A percentile compares a stretch with the other conserved stretches of the same genome.
These are phyloP conservation scores for Oreochromis spilurus DNA, from an alignment of 2,113 vertebrate species.

Conservation along the genomic window DNA sequence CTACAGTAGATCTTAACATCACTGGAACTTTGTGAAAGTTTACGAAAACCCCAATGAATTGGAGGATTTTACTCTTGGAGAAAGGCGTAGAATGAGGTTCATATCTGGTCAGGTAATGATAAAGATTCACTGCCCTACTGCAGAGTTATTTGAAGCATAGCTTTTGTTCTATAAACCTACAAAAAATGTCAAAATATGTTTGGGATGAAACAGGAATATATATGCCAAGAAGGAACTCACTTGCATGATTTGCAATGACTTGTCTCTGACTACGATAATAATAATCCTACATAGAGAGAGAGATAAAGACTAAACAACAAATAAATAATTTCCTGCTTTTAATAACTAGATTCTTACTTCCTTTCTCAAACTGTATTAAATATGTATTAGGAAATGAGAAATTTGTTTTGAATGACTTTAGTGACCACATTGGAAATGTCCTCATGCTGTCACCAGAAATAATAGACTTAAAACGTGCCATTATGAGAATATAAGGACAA, in stretches of 20 bases:
- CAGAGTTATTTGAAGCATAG: background rate
- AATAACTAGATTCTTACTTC: background rate
- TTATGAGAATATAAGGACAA: background rate
- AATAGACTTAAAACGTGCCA: background rate
- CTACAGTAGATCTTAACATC: background rate
- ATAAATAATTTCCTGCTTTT: background rate
- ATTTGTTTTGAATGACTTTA: background rate
- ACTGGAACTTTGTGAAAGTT: background rate
- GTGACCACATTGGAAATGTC: background rate
- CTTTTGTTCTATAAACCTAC: background rate
- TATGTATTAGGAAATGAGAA: background rate
- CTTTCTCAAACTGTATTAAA: background rate
- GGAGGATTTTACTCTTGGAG: background rate
- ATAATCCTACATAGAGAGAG: background rate
- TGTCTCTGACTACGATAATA: background rate
- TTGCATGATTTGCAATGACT: background rate
- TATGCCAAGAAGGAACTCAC: fast-evolving
- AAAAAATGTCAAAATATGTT: background rate
- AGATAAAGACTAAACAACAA: background rate
- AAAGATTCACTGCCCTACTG: background rate
- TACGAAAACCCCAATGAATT: background rate
- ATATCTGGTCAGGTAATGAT: background rate
- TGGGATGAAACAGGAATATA: background rate
- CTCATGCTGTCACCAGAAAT: background rate
- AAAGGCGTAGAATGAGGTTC: background rate